A percentile compares a stretch with the other conserved stretches of the same genome.
Evolutionary conservation across 2,113 vertebrate species (phyloP).

Genomic region (Cyrtonyx montezumae): DNA sequence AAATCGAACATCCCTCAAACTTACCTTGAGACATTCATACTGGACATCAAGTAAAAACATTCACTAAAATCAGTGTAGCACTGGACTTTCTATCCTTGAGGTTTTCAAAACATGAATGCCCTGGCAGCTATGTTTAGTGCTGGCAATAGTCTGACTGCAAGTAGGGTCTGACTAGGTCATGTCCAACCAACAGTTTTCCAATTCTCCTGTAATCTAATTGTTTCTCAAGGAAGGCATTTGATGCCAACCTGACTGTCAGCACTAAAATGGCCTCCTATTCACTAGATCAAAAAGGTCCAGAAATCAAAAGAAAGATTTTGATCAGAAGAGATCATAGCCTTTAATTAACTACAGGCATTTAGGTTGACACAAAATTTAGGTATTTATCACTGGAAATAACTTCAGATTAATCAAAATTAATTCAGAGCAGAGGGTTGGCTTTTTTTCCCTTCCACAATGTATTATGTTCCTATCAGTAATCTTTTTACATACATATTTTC

Average conservation of each 20-base stretch:
- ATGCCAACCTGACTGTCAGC: background rate
- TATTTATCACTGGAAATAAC: background rate
- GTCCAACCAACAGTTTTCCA: background rate
- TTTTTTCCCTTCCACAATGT: background rate
- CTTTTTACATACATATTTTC: background rate
- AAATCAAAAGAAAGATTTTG: background rate
- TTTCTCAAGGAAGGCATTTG: background rate
- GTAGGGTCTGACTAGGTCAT: background rate
- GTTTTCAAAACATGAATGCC: background rate
- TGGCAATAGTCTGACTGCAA: background rate
- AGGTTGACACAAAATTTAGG: background rate
- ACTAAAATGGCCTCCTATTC: background rate
- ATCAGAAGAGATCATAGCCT: background rate
- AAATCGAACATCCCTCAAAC: background rate
- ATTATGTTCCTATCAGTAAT: background rate
- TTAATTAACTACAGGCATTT: background rate
- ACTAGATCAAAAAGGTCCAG: too few relatives aligned
- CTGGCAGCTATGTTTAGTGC: background rate
- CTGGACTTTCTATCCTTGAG: background rate
- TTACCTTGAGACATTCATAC: background rate
- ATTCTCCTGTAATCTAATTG: background rate
- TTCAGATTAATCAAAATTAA: background rate
- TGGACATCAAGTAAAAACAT: background rate
- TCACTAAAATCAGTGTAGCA: background rate
- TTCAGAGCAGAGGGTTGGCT: rapidly evolving